Base-by-base conservation (phyloP, 2,888 invertebrate genomes). In the Aelia acuminata region DNA sequence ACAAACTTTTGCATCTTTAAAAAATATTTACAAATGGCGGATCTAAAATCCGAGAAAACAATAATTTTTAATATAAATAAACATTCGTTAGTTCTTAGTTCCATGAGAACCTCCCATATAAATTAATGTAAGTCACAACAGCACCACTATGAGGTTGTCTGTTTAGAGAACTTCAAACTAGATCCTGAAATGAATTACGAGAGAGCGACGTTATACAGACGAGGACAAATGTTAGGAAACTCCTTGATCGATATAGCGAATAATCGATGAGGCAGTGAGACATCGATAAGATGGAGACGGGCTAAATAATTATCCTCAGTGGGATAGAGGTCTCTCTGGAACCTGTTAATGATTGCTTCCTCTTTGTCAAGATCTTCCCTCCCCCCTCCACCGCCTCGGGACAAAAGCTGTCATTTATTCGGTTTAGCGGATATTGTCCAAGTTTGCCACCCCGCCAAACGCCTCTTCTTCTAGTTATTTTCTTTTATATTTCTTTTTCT, bases 361-460 rank as follows among this genome's bases (percentile, higher is more conserved):
- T 39, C 80, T 80, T 80, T 43, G 80, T 80, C 80, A 80, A 7
- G 43, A 80, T 80, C 43, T 47, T 80, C 39, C 43, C 15, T 39
- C 11, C 15, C 39, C 43, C 39, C 43, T n/a, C 75, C 11, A 8
- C 39, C 43, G 80, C 22, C n/a, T n/a, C 80, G 5, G 80, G 80
- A 80, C 80, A 80, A 80, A 70, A 80, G 80, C 80, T 47, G 80
- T 80, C 80, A 80, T 80, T 47, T 80, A 80, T 80, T 80, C 43
- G 80, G 80, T 80, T 80, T 80, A 80, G 80, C 80, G 80, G 80
- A 80, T 43, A 80, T 80, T 80, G 80, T 80, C 80, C n/a, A 47
- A 80, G 80, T 80, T 80, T 80, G n/a, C 43, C 43, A 80, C 80
- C 43, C n/a, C 22, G 10, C 75, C 75, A 43, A 80, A 10, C n/a